phyloP scores from a whole-genome alignment of 2,888 invertebrate genomes.

The Arenicola marina region DNA sequence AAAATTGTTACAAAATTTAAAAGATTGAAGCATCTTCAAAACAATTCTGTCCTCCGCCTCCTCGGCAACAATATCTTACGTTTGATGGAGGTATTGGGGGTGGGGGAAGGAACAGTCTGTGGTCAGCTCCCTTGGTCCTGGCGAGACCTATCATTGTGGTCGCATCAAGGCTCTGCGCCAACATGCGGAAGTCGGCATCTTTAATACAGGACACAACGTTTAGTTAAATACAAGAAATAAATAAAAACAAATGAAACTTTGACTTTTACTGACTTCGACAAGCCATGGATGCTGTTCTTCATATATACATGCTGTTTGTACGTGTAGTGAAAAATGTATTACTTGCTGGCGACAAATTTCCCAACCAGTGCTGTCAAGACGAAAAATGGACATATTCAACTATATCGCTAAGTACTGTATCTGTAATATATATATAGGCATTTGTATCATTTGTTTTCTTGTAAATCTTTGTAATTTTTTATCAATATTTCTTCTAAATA shows the following conservation, averaged over 20 bases:
- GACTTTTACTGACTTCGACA: too few relatives aligned
- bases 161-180: conserved; percentile 80
- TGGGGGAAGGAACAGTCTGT: conserved; percentile 76
- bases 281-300: too few relatives aligned
- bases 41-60: too few relatives aligned
- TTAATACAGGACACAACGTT: background rate
- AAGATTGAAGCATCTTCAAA: too few relatives aligned
- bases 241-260: too few relatives aligned
- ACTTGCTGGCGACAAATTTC: background rate
- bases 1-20: too few relatives aligned
- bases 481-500: too few relatives aligned
- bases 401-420: too few relatives aligned
- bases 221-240: background rate
- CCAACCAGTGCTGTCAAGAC: background rate
- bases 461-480: too few relatives aligned
- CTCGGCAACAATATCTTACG: too few relatives aligned
- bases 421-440: too few relatives aligned
- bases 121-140: conserved; percentile 72
- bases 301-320: background rate
- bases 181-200: conserved; percentile 71
- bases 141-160: conserved; percentile 79
- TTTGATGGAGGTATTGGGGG: conserved; percentile 28
- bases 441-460: too few relatives aligned
- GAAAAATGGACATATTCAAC: background rate
- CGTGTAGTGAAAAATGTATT: background rate